Evolutionary conservation across 1,140 invertebrate species (phyloP).

Genomic region (Fopius arisanus): DNA sequence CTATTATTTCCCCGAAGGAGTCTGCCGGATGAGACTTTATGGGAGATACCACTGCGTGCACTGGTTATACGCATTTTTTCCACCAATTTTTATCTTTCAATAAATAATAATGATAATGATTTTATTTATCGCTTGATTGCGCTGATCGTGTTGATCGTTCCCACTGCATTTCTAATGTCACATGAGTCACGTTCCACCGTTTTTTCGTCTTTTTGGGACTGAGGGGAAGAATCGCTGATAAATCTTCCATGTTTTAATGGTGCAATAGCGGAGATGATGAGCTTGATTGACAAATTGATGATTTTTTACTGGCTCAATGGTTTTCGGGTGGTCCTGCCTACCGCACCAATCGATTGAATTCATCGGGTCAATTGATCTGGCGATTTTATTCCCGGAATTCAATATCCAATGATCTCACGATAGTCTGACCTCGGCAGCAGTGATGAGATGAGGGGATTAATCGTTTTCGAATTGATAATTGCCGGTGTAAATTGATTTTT

Average conservation of each 20-base stretch:
- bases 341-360: conserved; percentile 6
- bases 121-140: too few relatives aligned
- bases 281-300: conserved; percentile 24
- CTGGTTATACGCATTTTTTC: too few relatives aligned
- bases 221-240: background rate
- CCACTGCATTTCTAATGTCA: too few relatives aligned
- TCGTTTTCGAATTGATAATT: background rate
- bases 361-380: conserved; percentile 25
- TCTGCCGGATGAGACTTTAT: background rate
- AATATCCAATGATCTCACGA: background rate
- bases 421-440: background rate
- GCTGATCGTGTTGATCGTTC: too few relatives aligned
- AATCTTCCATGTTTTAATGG: background rate
- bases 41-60: too few relatives aligned
- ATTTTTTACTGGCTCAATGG: conserved; percentile 8
- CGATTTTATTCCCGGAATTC: conserved; percentile 20
- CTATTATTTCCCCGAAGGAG: background rate
- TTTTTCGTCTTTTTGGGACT: too few relatives aligned
- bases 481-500: too few relatives aligned
- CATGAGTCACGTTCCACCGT: too few relatives aligned
- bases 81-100: too few relatives aligned
- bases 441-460: background rate
- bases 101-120: too few relatives aligned
- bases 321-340: conserved; percentile 14
- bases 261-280: background rate